Percentiles rank a stretch among this genome's conserved stretches.
Conservation (phyloP, 2,113 vertebrate genomes). For the Zosterops borbonicus region DNA sequence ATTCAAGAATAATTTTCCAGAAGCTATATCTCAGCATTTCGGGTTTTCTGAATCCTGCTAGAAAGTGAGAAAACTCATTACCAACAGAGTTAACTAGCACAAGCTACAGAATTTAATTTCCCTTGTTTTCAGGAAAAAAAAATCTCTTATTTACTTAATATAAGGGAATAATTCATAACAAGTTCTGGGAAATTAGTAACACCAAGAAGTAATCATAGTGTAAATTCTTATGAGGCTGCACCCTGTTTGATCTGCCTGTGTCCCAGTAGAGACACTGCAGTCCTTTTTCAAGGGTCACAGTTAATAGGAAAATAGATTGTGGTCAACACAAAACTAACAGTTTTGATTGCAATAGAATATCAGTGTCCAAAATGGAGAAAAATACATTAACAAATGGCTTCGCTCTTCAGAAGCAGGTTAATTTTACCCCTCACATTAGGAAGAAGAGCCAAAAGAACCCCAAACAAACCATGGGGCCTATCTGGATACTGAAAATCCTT, state of each 20-base stretch:
- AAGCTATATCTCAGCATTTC: background rate
- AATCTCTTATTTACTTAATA: background rate
- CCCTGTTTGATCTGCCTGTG: background rate
- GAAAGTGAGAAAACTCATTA: background rate
- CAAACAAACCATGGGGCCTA: rapidly evolving
- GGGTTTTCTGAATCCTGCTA: background rate
- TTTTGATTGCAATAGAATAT: background rate
- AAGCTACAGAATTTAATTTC: background rate
- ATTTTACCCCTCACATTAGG: background rate
- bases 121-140: background rate
- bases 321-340: background rate
- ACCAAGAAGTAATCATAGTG: background rate
- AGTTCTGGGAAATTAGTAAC: background rate
- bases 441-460: background rate
- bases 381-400: background rate
- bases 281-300: background rate
- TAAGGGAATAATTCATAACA: background rate
- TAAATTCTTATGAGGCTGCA: background rate
- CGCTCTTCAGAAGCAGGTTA: background rate
- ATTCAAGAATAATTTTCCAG: background rate
- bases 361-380: background rate
- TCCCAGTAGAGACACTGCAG: background rate
- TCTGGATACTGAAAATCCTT: background rate
- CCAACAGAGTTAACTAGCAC: background rate
- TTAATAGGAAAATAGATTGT: background rate